These are phyloP conservation scores for Toxotes lorentzi DNA, from an alignment of 2,797 vertebrate genomes.

Conservation along the genomic window DNA sequence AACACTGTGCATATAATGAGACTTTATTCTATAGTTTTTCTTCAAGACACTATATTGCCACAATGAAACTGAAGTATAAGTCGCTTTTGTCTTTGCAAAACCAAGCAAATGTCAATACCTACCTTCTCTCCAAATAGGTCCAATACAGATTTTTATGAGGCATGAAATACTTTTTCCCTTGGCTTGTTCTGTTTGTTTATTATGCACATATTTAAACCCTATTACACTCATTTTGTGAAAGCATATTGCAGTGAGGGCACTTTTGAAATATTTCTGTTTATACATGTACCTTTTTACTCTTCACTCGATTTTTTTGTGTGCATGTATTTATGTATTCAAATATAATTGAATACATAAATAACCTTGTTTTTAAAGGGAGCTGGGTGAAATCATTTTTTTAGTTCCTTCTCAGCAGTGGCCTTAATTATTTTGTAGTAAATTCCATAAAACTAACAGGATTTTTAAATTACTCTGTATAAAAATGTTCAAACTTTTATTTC, in stretches of 20 bases:
- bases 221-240: slow-evolving; percentile 61
- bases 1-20: neutral
- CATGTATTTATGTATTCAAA: slow-evolving; percentile 46
- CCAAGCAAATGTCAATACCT: slow-evolving; percentile 57
- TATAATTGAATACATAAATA: slow-evolving; percentile 47
- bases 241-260: slow-evolving; percentile 52
- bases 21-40: slow-evolving; percentile 23
- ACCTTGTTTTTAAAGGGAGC: slow-evolving; percentile 28
- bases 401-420: slow-evolving; percentile 9
- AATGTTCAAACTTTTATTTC: slow-evolving; percentile 9
- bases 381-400: slow-evolving; percentile 18
- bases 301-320: slow-evolving; percentile 50
- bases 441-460: slow-evolving; percentile 5
- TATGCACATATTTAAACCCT: slow-evolving; percentile 75
- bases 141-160: slow-evolving; percentile 68
- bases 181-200: slow-evolving; percentile 69
- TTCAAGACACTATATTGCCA: neutral
- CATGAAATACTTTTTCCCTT: slow-evolving; percentile 73
- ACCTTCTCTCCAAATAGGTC: slow-evolving; percentile 33
- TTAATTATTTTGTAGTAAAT: slow-evolving; percentile 16
- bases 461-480: slow-evolving; percentile 22
- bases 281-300: slow-evolving; percentile 43
- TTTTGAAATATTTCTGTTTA: slow-evolving; percentile 48
- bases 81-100: slow-evolving; percentile 58
- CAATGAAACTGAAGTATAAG: slow-evolving; percentile 20